These are phyloP conservation scores for Delphinus delphis DNA, from an alignment of 2,113 vertebrate genomes.

Conservation along the genomic window DNA sequence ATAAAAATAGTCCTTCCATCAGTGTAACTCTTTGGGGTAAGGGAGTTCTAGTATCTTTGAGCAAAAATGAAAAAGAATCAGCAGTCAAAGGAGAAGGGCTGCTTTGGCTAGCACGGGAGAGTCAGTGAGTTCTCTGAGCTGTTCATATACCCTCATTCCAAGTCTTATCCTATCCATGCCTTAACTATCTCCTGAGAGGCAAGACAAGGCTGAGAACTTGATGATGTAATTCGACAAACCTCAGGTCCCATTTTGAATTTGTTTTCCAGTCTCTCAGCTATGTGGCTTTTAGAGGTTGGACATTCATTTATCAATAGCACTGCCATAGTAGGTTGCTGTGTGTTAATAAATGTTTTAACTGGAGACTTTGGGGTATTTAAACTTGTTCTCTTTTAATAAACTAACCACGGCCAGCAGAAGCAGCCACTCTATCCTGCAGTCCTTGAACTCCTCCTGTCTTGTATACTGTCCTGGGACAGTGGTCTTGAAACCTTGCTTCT, in stretches of 20 bases:
- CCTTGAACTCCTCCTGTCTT: background rate
- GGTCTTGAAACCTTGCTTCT: background rate
- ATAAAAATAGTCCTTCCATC: background rate
- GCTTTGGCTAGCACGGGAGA: background rate
- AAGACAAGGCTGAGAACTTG: background rate
- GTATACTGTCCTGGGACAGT: background rate
- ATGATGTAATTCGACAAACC: background rate
- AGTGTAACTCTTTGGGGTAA: background rate
- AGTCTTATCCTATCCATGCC: background rate
- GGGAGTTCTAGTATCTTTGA: background rate
- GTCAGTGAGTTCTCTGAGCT: background rate
- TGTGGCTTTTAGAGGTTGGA: background rate
- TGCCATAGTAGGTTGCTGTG: background rate
- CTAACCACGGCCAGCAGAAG: background rate
- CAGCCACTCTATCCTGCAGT: background rate
- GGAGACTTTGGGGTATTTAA: background rate
- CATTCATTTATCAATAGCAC: background rate
- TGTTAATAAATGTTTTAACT: background rate
- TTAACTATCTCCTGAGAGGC: background rate
- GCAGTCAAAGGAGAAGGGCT: background rate
- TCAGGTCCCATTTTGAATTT: background rate
- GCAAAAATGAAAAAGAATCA: background rate
- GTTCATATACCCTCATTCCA: background rate
- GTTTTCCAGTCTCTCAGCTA: background rate
- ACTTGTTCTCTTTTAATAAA: background rate